phyloP scores from a whole-genome alignment of 2,113 vertebrate species.

The Pluvialis apricaria region DNA sequence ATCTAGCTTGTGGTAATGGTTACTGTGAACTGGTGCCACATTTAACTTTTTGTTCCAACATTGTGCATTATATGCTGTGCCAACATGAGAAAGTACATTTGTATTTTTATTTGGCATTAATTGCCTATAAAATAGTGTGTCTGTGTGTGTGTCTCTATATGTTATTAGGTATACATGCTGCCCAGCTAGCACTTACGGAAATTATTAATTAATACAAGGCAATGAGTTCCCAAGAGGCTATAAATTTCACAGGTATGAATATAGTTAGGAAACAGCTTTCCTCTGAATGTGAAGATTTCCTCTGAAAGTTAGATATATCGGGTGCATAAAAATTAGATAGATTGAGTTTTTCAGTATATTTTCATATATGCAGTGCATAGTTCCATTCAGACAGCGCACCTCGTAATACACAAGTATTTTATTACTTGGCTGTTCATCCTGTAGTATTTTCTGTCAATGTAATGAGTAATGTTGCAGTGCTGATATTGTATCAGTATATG shows the following conservation, averaged over 20 bases:
- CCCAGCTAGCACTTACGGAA: not conserved
- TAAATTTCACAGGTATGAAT: not conserved
- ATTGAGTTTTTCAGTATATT: not conserved
- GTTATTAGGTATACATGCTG: slow-evolving; percentile 2
- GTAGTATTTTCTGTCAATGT: not conserved
- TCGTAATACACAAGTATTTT: not conserved
- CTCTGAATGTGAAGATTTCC: not conserved
- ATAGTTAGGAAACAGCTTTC: not conserved
- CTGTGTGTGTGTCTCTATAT: not conserved
- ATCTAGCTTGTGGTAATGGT: not conserved
- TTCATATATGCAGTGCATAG: not conserved
- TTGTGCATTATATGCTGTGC: slow-evolving; percentile 14
- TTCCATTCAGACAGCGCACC: not conserved
- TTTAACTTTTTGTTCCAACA: not conserved
- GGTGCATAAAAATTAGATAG: not conserved
- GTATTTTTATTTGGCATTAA: not conserved
- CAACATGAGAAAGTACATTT: not conserved
- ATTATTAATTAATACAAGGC: not conserved
- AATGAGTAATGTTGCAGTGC: not conserved
- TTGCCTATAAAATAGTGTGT: not conserved
- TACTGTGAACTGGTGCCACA: not conserved
- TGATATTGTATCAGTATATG: slow-evolving; percentile 8
- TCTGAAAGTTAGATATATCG: not conserved
- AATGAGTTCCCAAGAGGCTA: not conserved
- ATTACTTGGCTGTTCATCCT: not conserved